phyloP scores from a whole-genome alignment of 1,140 invertebrate species.

The Plodia interpunctella region DNA sequence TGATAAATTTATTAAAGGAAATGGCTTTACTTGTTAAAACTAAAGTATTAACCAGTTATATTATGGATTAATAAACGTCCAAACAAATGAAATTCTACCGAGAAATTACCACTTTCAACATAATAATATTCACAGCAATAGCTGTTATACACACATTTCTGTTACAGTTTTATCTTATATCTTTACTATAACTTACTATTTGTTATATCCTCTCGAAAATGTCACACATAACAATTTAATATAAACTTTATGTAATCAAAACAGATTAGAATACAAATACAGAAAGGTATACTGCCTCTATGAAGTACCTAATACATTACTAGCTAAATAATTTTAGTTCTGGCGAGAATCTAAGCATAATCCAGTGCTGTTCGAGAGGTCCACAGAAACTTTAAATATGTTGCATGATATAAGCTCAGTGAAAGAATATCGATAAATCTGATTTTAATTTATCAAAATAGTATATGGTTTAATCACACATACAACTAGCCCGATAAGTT shows the following conservation, averaged over 20 bases:
- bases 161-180: neutral
- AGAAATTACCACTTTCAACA: neutral
- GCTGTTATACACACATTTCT: neutral
- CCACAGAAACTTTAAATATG: too few species aligned
- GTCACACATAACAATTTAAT: constrained; percentile 29
- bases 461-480: too few species aligned
- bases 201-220: constrained; percentile 18
- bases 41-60: neutral
- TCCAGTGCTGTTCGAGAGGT: too few species aligned
- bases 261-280: constrained; percentile 14
- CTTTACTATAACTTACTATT: constrained; percentile 5
- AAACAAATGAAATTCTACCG: constrained; percentile 4
- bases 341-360: neutral
- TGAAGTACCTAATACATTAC: neutral
- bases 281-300: neutral
- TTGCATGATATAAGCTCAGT: too few species aligned
- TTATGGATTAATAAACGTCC: neutral
- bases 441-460: too few species aligned
- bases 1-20: too few species aligned
- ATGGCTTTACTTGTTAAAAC: neutral
- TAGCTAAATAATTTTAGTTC: neutral
- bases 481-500: too few species aligned
- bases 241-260: constrained; percentile 27
- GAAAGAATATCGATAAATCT: too few species aligned
- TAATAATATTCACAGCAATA: neutral